Conservation (phyloP, 2,113 vertebrate species). For the Prionailurus viverrinus region DNA sequence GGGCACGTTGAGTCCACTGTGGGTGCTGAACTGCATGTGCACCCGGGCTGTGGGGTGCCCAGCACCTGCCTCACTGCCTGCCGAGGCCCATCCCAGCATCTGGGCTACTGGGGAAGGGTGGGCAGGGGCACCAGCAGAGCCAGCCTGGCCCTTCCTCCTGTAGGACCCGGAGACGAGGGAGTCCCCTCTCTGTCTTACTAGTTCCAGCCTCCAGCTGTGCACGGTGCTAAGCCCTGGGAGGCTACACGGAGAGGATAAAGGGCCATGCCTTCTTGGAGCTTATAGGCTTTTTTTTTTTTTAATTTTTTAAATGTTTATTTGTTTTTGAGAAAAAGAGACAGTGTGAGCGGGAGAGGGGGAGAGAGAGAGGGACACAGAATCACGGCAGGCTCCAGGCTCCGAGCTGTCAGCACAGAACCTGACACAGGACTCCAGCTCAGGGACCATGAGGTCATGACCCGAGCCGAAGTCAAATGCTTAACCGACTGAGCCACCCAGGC, state of each 20-base stretch:
- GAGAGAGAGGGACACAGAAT: too few species aligned
- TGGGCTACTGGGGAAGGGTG: neutral
- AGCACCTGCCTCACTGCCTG: neutral
- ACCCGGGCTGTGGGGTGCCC: neutral
- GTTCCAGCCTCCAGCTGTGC: rapidly evolving
- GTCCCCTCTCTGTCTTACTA: neutral
- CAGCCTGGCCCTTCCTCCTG: neutral
- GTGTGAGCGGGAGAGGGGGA: too few species aligned
- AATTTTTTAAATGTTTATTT: too few species aligned
- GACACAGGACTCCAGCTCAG: too few species aligned
- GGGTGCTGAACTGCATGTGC: neutral
- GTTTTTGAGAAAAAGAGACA: too few species aligned
- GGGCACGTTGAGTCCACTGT: neutral
- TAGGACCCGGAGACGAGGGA: neutral
- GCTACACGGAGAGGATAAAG: rapidly evolving
- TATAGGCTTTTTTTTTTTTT: too few species aligned
- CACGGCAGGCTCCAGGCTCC: too few species aligned
- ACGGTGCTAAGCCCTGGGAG: rapidly evolving
- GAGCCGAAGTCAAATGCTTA: too few species aligned
- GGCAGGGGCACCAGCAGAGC: neutral
- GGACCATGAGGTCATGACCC: too few species aligned
- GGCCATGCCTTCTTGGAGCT: neutral
- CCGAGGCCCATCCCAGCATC: neutral
- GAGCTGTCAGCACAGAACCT: too few species aligned
- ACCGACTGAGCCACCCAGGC: too few species aligned